These are phyloP conservation scores for Melinaea menophilus DNA, from an alignment of 2,888 invertebrate species.

Conservation along the genomic window DNA sequence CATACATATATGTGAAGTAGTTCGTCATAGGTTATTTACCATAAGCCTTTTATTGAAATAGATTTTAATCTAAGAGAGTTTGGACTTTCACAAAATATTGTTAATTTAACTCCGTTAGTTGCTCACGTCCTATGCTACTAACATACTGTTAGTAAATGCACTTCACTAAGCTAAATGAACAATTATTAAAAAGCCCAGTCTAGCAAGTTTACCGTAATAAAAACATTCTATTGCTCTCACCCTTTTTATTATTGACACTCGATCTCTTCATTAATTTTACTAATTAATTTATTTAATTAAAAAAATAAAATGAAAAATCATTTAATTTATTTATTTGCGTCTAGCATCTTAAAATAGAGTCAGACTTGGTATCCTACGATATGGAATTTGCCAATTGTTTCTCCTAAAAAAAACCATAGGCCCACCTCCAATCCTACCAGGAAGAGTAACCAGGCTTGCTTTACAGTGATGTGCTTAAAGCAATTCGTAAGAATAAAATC, in stretches of 20 bases:
- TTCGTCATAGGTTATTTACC: constrained; percentile 16
- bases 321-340: neutral
- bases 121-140: constrained; percentile 22
- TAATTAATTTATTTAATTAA: too few species aligned
- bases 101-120: neutral
- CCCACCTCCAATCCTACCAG: constrained; percentile 54
- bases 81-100: neutral
- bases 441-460: constrained; percentile 56
- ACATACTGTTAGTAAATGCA: constrained; percentile 25
- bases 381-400: constrained; percentile 63
- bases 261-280: neutral
- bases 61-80: too few species aligned
- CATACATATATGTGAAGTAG: constrained; percentile 1
- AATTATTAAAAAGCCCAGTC: constrained; percentile 9
- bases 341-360: constrained; percentile 2
- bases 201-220: constrained; percentile 9
- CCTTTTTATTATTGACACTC: neutral
- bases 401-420: constrained; percentile 65
- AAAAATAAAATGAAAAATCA: neutral
- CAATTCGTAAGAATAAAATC: constrained; percentile 50
- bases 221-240: constrained; percentile 7
- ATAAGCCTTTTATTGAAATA: constrained; percentile 7
- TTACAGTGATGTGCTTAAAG: constrained; percentile 52
- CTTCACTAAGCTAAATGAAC: constrained; percentile 14
- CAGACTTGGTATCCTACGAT: constrained; percentile 62